Evolutionary conservation across 2,797 vertebrate genomes (phyloP), one percentile per base, ranked within the genome.

Genomic region (Darevskia mixta): DNA sequence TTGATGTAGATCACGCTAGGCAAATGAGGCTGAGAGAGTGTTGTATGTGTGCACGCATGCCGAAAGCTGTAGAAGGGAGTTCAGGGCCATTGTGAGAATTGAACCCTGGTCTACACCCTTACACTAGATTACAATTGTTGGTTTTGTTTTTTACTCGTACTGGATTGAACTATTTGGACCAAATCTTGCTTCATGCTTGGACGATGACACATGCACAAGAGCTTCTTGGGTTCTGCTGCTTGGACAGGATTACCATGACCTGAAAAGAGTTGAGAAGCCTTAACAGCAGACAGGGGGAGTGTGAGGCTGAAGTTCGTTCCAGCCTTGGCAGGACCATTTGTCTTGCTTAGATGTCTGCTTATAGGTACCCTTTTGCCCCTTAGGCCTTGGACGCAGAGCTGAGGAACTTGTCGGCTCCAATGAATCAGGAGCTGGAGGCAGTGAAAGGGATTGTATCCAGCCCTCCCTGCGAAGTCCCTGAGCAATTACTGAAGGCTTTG

Each of bases 401-500:
- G 86, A 96, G 92, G 82, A 97, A 98, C 91, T 94, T 99, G 92
- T 97, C 98, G 89, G 92, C 96, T 2, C 93, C 97, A 41, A 97
- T 99, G 88, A 96, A 91, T 83, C 97, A 96, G 87, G 98, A 98
- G 91, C 95, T 98, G 91, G 97, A 98, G 1, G 97, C 97, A 0
- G 98, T 97, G 20, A 95, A 96, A 91, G 87, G 90, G 35, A 96
- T 99, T 43, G 91, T 98, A 83, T 95, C 97, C 93, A 97, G 94
- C 80, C 95, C 93, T 80, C 97, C 97, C 3, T 94, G 95, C 86
- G 98, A 98, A 89, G 98, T 99, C 91, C 99, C 99, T 75, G 95
- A 97, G 32, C 98, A 99, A 92, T 97, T 99, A 29, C 93, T 99
- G 84, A 96, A 97, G 87, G 98, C 98, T 76, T 95, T 99, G 93